phyloP scores from a whole-genome alignment of 2,113 vertebrate species.

The Oryzias celebensis region DNA sequence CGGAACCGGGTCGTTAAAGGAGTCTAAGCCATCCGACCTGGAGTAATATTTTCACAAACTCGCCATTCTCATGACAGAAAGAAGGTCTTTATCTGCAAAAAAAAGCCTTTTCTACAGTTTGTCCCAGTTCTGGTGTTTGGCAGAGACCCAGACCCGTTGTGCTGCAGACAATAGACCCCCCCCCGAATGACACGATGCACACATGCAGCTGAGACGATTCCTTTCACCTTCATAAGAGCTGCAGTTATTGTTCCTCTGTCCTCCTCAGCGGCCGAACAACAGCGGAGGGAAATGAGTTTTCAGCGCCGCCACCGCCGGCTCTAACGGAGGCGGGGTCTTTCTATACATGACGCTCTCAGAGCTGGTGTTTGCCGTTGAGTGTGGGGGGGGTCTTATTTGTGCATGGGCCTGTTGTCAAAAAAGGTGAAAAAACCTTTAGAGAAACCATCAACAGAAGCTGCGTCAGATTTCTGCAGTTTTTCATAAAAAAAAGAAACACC shows the following conservation, averaged over 20 bases:
- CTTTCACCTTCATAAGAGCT: constrained; percentile 56
- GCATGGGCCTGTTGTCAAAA: constrained; percentile 22
- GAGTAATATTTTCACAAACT: too few species aligned
- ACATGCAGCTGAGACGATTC: constrained; percentile 52
- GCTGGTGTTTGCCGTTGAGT: too few species aligned
- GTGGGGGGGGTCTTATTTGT: constrained; percentile 27
- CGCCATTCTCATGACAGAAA: too few species aligned
- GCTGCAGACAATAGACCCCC: not conserved
- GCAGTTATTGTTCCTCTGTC: constrained; percentile 66
- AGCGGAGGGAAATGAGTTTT: constrained; percentile 68
- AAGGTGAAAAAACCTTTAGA: not conserved
- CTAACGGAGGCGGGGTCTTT: constrained; percentile 54
- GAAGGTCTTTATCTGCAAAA: too few species aligned
- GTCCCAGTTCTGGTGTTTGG: too few species aligned
- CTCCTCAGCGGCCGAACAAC: constrained; percentile 51
- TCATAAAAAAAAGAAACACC: too few species aligned
- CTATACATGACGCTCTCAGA: constrained; percentile 44
- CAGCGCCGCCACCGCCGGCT: constrained; percentile 43
- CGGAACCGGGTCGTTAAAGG: too few species aligned
- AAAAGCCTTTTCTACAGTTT: too few species aligned
- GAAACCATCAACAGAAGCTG: too few species aligned
- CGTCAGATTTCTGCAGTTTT: too few species aligned
- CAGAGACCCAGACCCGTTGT: too few species aligned
- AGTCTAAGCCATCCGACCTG: too few species aligned
- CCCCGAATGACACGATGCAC: constrained; percentile 33